Percentiles rank a stretch among this genome's conserved stretches.
Conservation (phyloP, 2,888 invertebrate genomes). For the Volucella inanis region DNA sequence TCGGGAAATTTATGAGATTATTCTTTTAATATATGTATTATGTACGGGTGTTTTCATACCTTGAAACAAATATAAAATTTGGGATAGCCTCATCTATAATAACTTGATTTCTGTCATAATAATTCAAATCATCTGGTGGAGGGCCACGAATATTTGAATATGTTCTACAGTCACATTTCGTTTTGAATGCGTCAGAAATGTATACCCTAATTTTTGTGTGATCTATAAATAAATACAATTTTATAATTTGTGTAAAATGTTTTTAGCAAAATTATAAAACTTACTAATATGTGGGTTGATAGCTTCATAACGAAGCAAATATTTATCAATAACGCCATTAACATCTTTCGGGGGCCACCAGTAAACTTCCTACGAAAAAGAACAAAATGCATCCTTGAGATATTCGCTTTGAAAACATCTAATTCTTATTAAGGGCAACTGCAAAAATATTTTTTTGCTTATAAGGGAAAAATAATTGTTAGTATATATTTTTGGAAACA, state of each 20-base stretch:
- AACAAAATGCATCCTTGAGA: constrained; percentile 17
- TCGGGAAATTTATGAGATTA: neutral
- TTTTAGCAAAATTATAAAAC: neutral
- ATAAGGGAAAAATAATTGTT: too few relatives aligned
- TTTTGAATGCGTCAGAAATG: neutral
- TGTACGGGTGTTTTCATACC: constrained; percentile 76
- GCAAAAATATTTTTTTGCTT: too few relatives aligned
- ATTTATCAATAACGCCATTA: constrained; percentile 79
- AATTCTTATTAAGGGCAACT: too few relatives aligned
- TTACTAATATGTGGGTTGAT: constrained; percentile 50
- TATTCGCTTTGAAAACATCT: neutral
- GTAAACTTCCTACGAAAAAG: constrained; percentile 76
- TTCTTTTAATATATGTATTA: neutral
- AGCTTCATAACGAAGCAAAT: constrained; percentile 76
- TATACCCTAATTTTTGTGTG: neutral
- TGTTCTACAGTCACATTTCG: constrained; percentile 33
- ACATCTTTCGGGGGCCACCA: constrained; percentile 81
- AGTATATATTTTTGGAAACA: too few relatives aligned
- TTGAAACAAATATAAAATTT: constrained; percentile 79
- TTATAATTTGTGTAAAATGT: neutral
- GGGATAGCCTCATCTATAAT: constrained; percentile 78
- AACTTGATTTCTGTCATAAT: constrained; percentile 78
- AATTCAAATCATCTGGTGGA: constrained; percentile 78
- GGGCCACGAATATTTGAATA: constrained; percentile 75
- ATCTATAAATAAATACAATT: constrained; percentile 14